Percentiles rank a stretch among this genome's conserved stretches.
Conservation (phyloP, 2,797 vertebrate genomes). For the Syngnathus acus region DNA sequence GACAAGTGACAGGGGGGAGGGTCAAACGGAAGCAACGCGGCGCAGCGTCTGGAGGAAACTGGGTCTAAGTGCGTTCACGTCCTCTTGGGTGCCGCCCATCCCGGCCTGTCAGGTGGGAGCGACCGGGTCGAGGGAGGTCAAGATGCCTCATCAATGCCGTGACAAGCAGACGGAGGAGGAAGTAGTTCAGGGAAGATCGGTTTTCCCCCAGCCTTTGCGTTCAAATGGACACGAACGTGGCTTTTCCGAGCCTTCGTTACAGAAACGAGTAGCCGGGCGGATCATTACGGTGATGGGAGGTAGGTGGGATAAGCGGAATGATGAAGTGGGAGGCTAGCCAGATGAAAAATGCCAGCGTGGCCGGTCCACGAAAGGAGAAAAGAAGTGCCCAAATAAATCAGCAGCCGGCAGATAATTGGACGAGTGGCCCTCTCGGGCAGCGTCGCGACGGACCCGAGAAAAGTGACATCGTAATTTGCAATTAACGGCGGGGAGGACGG, state of each 20-base stretch:
- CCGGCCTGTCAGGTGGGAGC: not conserved
- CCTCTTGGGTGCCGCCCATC: not conserved
- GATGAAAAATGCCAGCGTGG: slow-evolving; percentile 32
- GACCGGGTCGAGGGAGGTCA: not conserved
- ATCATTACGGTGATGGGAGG: slow-evolving; percentile 11
- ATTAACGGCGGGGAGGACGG: slow-evolving; percentile 53
- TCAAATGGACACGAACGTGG: not conserved
- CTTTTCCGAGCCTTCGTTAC: not conserved
- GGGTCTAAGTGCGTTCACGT: not conserved
- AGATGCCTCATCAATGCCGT: not conserved
- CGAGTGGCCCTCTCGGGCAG: slow-evolving; percentile 31
- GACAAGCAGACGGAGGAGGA: not conserved
- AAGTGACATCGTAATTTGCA: slow-evolving; percentile 60
- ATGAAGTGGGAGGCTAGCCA: slow-evolving; percentile 16
- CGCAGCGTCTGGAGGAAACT: not conserved
- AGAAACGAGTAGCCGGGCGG: not conserved
- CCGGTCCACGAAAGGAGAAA: slow-evolving; percentile 29
- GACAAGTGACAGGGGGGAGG: not conserved
- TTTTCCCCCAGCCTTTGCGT: not conserved
- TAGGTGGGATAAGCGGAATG: not conserved
- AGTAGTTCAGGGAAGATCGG: not conserved
- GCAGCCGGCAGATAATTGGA: slow-evolving; percentile 11
- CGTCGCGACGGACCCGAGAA: slow-evolving; percentile 34
- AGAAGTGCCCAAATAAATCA: slow-evolving; percentile 54
- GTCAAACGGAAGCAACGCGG: not conserved